These are phyloP conservation scores for Entomyzon cyanotis DNA, from an alignment of 2,113 vertebrate genomes.

Conservation along the genomic window DNA sequence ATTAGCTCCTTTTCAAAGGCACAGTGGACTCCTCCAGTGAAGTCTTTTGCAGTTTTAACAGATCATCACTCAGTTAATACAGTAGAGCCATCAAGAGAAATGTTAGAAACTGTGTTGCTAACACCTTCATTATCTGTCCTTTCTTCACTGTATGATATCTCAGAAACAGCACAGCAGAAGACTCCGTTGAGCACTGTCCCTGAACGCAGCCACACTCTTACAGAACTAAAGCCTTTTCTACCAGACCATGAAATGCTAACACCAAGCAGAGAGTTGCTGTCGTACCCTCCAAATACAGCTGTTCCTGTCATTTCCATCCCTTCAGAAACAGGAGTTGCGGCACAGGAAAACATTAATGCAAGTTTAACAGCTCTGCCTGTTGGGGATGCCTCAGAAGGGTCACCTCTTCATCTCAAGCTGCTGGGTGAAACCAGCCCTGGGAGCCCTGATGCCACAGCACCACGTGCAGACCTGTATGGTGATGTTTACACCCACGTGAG, in stretches of 20 bases:
- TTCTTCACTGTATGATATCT: neutral
- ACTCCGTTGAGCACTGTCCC: neutral
- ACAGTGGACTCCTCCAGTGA: constrained; percentile 56
- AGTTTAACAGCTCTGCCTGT: neutral
- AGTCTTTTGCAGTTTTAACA: constrained; percentile 35
- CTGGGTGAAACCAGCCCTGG: neutral
- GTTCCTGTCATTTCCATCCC: constrained; percentile 37
- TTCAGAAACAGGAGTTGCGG: neutral
- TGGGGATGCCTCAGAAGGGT: neutral
- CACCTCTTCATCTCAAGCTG: neutral
- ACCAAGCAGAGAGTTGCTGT: constrained; percentile 39
- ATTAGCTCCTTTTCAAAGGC: constrained; percentile 70
- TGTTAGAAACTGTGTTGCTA: neutral
- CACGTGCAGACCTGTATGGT: neutral
- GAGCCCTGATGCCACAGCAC: neutral
- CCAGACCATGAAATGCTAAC: constrained; percentile 1
- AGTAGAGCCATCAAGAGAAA: constrained; percentile 30
- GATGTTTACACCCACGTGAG: neutral
- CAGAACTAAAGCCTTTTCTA: neutral
- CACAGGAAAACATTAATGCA: neutral
- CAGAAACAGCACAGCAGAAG: constrained; percentile 18
- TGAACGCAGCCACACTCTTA: neutral
- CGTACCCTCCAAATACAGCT: constrained; percentile 29
- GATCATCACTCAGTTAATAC: constrained; percentile 20
- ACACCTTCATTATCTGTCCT: constrained; percentile 43